These are phyloP conservation scores for Trachops cirrhosus DNA, from an alignment of 2,797 vertebrate genomes.

Conservation along the genomic window DNA sequence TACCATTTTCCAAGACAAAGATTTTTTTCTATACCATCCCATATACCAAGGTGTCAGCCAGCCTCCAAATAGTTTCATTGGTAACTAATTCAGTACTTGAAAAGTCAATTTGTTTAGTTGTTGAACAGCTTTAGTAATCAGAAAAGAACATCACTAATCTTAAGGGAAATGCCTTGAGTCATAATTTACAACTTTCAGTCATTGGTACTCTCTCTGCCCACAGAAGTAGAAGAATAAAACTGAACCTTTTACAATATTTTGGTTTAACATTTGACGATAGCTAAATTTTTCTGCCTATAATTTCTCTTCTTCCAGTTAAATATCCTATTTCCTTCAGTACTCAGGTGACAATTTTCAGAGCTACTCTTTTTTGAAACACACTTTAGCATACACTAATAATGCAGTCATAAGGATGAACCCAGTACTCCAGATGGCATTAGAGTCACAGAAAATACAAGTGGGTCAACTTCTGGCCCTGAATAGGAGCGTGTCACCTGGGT, in stretches of 20 bases:
- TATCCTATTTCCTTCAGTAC: background rate
- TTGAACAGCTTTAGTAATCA: background rate
- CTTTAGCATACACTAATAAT: background rate
- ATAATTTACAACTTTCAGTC: background rate
- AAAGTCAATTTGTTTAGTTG: background rate
- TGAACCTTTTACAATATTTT: background rate
- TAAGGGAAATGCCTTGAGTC: background rate
- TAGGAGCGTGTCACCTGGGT: background rate
- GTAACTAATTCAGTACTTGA: background rate
- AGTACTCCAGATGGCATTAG: background rate
- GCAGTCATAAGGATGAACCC: background rate
- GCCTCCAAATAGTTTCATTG: background rate
- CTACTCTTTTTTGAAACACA: background rate
- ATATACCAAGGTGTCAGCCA: background rate
- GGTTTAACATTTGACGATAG: background rate
- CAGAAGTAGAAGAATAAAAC: background rate
- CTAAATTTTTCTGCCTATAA: background rate
- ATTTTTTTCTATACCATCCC: background rate
- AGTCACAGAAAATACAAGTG: background rate
- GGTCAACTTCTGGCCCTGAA: background rate
- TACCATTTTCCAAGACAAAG: background rate
- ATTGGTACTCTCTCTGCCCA: background rate
- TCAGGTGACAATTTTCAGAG: background rate
- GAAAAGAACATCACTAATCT: background rate
- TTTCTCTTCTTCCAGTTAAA: background rate